Conservation (phyloP, 2,888 invertebrate genomes). For the Melanargia galathea region DNA sequence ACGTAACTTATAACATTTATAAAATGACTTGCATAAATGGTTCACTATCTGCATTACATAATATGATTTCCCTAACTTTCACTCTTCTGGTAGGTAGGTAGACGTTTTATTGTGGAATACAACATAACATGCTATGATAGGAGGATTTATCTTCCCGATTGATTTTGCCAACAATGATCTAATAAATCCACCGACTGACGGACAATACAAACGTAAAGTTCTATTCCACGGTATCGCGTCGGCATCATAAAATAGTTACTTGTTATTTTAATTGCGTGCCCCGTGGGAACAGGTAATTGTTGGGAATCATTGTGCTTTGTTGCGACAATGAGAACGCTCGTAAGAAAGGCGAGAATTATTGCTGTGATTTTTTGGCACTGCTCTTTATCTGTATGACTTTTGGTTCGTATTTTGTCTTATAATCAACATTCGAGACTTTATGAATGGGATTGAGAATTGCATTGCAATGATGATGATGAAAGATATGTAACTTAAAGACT, state of each 20-base stretch:
- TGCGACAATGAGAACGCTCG: constrained; percentile 50
- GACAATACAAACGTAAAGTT: constrained; percentile 38
- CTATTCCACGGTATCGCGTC: constrained; percentile 43
- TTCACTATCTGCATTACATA: background rate
- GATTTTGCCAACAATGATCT: constrained; percentile 32
- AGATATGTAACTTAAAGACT: too few relatives aligned
- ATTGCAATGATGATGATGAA: constrained; percentile 7
- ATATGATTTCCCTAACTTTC: constrained; percentile 4
- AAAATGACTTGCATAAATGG: background rate
- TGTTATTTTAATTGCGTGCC: constrained; percentile 59
- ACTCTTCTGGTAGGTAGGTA: background rate
- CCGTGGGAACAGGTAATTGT: constrained; percentile 65
- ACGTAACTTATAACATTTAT: background rate
- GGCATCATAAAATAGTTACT: constrained; percentile 47
- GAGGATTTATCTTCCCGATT: constrained; percentile 6
- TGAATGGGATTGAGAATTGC: constrained; percentile 13
- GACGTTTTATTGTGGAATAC: constrained; percentile 5
- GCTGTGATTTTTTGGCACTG: constrained; percentile 43
- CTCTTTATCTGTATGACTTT: constrained; percentile 26
- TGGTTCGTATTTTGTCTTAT: constrained; percentile 23
- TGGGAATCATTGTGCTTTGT: constrained; percentile 62
- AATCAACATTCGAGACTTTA: constrained; percentile 23
- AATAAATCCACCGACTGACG: constrained; percentile 41
- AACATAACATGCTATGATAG: background rate
- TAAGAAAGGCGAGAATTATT: constrained; percentile 51